Base-by-base conservation (phyloP, 2,888 invertebrate species). In the Phyto melanocephala region DNA sequence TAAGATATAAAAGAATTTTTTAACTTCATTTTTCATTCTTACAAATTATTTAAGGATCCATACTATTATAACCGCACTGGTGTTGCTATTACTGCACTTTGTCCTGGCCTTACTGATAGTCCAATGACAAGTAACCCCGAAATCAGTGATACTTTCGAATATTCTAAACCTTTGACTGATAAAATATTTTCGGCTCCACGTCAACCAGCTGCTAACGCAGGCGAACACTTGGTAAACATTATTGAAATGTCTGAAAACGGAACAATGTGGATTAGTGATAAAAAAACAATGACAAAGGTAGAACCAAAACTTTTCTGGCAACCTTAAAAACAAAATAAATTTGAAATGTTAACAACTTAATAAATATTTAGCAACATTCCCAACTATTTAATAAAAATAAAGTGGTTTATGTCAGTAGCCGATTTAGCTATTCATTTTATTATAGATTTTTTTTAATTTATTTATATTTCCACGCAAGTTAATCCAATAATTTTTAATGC, bases 91-190 rank as follows among this genome's bases (percentile, higher is more conserved):
- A 86, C 85, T 40, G 78, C 83, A n/a, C 77, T 87, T 28, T 87
- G 87, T 60, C 87, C 87, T 4, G 87, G 87, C 3, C 70, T 86
- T 2, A 87, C 87, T 7, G 84, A 80, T n/a, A 87, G 86, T 40
- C 82, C 84, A 3, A 83, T 87, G 75, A 85, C 82, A 47, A 71
- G 85, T 35, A 84, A 83, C 45, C 84, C 84, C 13, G 77, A 52
- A 37, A 85, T 81, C 5, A 85, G 83, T 33, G 85, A 83, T 13
- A 86, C 86, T 6, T 87, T 87, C 62, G 85, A 86, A 0, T 86
- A 85, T 50, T 85, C 85, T 0, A 77, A 83, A 6, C 81, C 78
- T 24, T 45, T 86, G 35, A 83, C 80, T 6, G 79, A 85, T 17
- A n/a, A 80, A 24, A 47, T 86, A 42, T 80, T 82, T 37, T 13